These are phyloP conservation scores for Flexamia atlantica DNA, from an alignment of 2,888 invertebrate genomes.

Conservation along the genomic window DNA sequence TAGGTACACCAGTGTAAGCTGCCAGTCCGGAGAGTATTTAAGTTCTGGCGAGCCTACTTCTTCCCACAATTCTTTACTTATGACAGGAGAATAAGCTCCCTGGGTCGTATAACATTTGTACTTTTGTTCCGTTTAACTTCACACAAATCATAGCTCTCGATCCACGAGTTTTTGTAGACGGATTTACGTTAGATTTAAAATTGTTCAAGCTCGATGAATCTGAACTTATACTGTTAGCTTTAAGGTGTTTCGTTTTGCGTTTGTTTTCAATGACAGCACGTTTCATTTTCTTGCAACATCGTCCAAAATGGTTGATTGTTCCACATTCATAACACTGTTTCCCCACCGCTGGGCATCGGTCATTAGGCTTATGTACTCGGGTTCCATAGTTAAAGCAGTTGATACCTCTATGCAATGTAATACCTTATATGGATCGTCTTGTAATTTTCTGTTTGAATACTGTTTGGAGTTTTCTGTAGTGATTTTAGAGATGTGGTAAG, in stretches of 20 bases:
- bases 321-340: neutral
- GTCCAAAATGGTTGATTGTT: constrained; percentile 19
- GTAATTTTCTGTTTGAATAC: neutral
- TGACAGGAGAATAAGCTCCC: constrained; percentile 9
- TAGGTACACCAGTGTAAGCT: constrained; percentile 1
- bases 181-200: neutral
- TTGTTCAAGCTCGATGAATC: neutral
- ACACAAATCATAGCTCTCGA: neutral
- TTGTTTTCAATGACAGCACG: neutral
- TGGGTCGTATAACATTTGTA: constrained; percentile 36
- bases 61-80: constrained; percentile 28
- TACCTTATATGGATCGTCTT: neutral
- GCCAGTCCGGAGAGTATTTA: neutral
- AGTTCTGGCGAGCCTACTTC: constrained; percentile 16
- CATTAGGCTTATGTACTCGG: neutral
- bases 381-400: constrained; percentile 4
- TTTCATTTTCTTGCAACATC: constrained; percentile 12
- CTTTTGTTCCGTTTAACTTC: constrained; percentile 5
- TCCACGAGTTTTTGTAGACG: neutral
- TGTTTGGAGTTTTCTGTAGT: too few relatives aligned
- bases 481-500: neutral
- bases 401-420: neutral
- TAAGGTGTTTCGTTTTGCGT: neutral
- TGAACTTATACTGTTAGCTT: neutral
- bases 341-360: constrained; percentile 16